phyloP scores from a whole-genome alignment of 2,888 invertebrate species.

The Crocallis elinguaria region DNA sequence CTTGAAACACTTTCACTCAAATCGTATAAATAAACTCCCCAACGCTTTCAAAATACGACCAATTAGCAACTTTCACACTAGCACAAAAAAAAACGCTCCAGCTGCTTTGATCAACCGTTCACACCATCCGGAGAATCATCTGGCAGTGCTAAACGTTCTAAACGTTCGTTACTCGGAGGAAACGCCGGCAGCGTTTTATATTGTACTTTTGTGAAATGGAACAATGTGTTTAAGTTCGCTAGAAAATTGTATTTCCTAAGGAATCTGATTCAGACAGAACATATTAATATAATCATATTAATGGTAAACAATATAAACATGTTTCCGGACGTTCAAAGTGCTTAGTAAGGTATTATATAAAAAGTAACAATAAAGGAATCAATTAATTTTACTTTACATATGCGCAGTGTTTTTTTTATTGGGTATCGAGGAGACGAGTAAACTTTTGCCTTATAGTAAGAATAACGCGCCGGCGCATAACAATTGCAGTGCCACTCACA shows the following conservation, averaged over 20 bases:
- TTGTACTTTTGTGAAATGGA: slow-evolving; percentile 14
- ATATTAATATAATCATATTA: too few species aligned
- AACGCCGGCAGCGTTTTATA: slow-evolving; percentile 20
- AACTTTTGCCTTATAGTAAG: too few species aligned
- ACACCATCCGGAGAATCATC: slow-evolving; percentile 13
- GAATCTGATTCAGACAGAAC: slow-evolving; percentile 15
- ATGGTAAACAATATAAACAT: too few species aligned
- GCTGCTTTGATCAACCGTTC: slow-evolving; percentile 26
- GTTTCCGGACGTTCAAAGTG: too few species aligned
- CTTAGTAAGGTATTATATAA: too few species aligned
- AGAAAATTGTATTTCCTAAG: slow-evolving; percentile 8
- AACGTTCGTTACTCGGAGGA: slow-evolving; percentile 19
- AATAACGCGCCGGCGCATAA: too few species aligned
- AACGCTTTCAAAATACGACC: slow-evolving; percentile 9
- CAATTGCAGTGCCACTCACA: too few species aligned
- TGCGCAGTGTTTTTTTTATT: too few species aligned
- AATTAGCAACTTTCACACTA: slow-evolving; percentile 24
- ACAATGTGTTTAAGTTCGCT: slow-evolving; percentile 5
- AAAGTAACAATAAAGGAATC: too few species aligned
- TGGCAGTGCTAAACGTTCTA: slow-evolving; percentile 20
- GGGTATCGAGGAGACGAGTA: too few species aligned
- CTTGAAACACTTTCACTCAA: too few species aligned
- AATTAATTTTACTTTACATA: too few species aligned
- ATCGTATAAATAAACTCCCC: not conserved
- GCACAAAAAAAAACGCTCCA: slow-evolving; percentile 34